Percentiles rank a stretch among this genome's conserved stretches.
These are phyloP conservation scores for Aporrectodea caliginosa DNA, from an alignment of 1,140 invertebrate genomes.

Conservation along the genomic window DNA sequence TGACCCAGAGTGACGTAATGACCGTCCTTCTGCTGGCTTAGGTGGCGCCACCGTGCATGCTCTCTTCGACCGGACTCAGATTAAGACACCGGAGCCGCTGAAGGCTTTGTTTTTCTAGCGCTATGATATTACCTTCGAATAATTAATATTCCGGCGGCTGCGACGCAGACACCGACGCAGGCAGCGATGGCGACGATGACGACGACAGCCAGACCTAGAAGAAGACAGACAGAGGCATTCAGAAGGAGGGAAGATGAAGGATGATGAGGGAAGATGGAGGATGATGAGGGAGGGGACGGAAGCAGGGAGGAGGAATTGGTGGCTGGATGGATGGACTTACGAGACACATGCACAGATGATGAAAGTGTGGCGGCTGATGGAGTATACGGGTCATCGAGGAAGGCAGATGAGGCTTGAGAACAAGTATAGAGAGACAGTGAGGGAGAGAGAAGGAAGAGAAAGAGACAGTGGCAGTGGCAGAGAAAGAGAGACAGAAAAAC, in stretches of 20 bases:
- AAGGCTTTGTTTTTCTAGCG: background rate
- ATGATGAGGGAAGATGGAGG: background rate
- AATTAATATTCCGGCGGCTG: background rate
- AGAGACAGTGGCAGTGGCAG: background rate
- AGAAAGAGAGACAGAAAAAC: background rate
- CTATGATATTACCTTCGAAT: conserved; percentile 1
- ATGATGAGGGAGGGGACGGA: background rate
- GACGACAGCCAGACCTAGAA: background rate
- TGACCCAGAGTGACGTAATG: too few species aligned
- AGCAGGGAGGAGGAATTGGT: too few species aligned
- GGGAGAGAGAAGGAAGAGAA: background rate
- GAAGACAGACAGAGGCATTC: background rate
- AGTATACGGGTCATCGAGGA: background rate
- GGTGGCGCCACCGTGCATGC: too few species aligned
- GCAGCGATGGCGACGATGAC: background rate
- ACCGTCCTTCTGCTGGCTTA: too few species aligned
- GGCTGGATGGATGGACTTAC: too few species aligned
- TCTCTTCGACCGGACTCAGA: too few species aligned
- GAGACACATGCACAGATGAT: too few species aligned
- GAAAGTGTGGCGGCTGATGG: background rate
- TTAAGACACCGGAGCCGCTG: too few species aligned
- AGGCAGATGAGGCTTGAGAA: background rate
- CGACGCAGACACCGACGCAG: background rate
- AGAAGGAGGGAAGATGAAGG: background rate
- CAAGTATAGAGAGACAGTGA: background rate